Conservation (phyloP, 2,888 invertebrate species). For the Ctena decussata region DNA sequence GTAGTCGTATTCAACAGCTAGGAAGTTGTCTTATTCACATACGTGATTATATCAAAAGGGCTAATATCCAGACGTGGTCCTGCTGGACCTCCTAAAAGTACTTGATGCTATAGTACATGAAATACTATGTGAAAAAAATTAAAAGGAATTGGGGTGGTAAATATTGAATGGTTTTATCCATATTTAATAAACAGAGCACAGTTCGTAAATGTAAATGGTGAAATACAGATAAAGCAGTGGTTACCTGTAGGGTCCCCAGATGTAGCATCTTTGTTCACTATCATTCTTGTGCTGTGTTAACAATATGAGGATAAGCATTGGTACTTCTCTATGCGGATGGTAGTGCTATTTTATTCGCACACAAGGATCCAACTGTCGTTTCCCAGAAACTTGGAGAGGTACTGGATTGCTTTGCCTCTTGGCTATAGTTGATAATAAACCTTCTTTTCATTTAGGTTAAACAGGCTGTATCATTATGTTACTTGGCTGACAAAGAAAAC, state of each 20-base stretch:
- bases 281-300: conserved; percentile 6
- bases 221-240: not conserved
- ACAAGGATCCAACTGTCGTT: not conserved
- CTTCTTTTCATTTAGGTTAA: no score
- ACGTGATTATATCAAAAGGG: no score
- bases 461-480: no score
- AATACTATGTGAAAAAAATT: no score
- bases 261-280: not conserved
- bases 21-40: no score
- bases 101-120: no score
- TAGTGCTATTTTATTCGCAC: not conserved
- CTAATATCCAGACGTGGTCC: no score
- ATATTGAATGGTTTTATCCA: conserved; percentile 15
- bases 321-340: not conserved
- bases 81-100: no score
- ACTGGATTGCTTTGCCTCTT: not conserved
- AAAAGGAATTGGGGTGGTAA: no score
- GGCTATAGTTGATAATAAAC: no score
- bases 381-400: not conserved
- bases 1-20: no score
- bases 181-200: conserved; percentile 13
- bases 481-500: no score
- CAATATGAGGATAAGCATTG: not conserved
- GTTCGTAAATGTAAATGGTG: not conserved
- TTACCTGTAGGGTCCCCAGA: not conserved